Evolutionary conservation across 2,113 vertebrate species (phyloP).

Genomic region (Cranoglanis bouderius): DNA sequence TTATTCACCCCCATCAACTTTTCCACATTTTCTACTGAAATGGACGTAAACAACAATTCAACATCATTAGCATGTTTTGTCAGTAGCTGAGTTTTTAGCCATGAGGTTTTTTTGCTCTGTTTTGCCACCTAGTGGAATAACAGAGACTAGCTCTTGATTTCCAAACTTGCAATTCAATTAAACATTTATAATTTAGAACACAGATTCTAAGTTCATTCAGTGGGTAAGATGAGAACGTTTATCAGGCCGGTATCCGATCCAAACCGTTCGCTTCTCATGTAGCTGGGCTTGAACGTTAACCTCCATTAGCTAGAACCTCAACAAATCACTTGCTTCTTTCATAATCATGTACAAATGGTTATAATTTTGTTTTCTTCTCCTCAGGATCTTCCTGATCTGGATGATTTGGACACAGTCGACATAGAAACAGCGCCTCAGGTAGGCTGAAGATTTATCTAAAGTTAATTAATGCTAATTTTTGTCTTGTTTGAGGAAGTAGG

Average conservation of each 20-base stretch:
- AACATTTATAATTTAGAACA: too few species aligned
- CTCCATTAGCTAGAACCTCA: not conserved
- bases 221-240: not conserved
- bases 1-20: too few species aligned
- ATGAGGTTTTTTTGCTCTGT: not conserved
- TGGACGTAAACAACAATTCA: not conserved
- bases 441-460: too few species aligned
- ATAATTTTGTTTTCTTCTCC: slow-evolving; percentile 44
- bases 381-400: slow-evolving; percentile 88
- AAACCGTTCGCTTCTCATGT: not conserved
- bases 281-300: not conserved
- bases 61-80: not conserved
- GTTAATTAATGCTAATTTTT: too few species aligned
- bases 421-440: too few species aligned
- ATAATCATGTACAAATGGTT: not conserved
- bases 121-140: not conserved
- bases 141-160: not conserved
- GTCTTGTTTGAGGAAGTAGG: too few species aligned
- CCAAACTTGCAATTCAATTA: not conserved
- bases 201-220: not conserved
- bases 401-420: slow-evolving; percentile 73
- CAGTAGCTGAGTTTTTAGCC: not conserved
- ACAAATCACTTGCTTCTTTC: not conserved
- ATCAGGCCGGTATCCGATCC: not conserved
- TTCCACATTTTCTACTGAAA: not conserved